Conservation (phyloP, 2,888 invertebrate genomes). For the Chironomus riparius region DNA sequence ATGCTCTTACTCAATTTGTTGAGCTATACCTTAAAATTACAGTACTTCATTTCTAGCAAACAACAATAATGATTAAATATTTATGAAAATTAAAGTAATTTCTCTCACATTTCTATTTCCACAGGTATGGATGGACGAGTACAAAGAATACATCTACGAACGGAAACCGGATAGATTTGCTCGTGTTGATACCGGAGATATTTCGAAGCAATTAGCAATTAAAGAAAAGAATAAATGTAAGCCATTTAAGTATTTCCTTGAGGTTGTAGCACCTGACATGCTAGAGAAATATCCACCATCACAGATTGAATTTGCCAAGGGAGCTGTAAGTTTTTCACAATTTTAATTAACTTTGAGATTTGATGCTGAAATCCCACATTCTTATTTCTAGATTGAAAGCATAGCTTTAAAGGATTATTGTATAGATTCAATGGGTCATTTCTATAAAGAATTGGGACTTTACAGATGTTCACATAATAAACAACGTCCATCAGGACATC, state of each 20-base stretch:
- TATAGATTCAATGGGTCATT: constrained; percentile 49
- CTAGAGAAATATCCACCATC: constrained; percentile 46
- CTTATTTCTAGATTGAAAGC: constrained; percentile 49
- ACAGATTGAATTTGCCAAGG: constrained; percentile 19
- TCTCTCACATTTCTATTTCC: neutral
- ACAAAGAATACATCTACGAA: constrained; percentile 73
- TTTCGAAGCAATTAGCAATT: constrained; percentile 67
- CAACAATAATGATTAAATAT: too few species aligned
- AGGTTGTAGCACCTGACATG: constrained; percentile 84
- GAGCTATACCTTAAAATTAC: neutral
- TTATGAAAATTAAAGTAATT: too few species aligned
- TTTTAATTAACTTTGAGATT: neutral
- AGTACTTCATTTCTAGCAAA: neutral
- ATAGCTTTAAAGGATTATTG: constrained; percentile 55
- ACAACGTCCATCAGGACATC: constrained; percentile 35
- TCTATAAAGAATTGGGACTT: constrained; percentile 38
- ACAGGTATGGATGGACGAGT: constrained; percentile 89
- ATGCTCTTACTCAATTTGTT: neutral
- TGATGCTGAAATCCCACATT: neutral
- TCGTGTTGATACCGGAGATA: constrained; percentile 68
- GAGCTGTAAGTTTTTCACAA: neutral
- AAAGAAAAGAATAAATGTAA: constrained; percentile 71
- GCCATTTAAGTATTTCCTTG: constrained; percentile 91
- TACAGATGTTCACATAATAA: constrained; percentile 35
- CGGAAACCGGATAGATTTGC: constrained; percentile 63